Evolutionary conservation across 2,888 invertebrate species (phyloP), one percentile per base, ranked within the genome.

Genomic region (Cremastinae sp.): DNA sequence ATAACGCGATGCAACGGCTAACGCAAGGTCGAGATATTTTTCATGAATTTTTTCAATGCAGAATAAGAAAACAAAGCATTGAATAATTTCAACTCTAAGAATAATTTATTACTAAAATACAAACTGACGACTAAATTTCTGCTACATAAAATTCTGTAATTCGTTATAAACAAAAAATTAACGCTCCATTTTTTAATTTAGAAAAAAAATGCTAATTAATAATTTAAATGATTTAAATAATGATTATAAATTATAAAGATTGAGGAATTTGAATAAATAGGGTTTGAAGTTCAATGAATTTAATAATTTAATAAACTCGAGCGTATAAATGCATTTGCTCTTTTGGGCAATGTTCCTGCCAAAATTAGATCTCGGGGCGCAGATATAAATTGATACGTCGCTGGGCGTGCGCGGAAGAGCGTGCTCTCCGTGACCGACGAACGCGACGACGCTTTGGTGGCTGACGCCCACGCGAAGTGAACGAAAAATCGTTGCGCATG

Each of bases 401-500:
- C 45, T 75, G 68, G 9, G 55, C 35, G 43, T 56, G 66, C 68
- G 72, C 75, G 55, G 22, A 47, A 70, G 51, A 61, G 62, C 62
- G 47, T 18, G 35, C 51, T 39, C 49, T 18, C 37, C 18, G 37
- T 37, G 20, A 20, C 22, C 39, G 14, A 39, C n/a, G n/a, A n/a
- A n/a, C n/a, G n/a, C 28, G 49, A 49, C 64, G 56, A 64, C 51
- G 39, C 49, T 51, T 41, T 28, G 14, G 47, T 49, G 35, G 79
- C 76, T 80, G 71, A 80, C 79, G 78, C 78, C 78, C 74, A 80
- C 79, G 79, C 73, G 71, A 55, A 66, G 61, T 58, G 51, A 47
- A 68, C 70, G 66, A 18, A 55, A 35, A 16, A 58, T 16, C 49
- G 59, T 62, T 41, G 62, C 20, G 49, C 59, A 47, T 61, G 18